Evolutionary conservation across 1,140 invertebrate species (phyloP), one percentile per base, ranked within the genome.

Genomic region (Sarcophaga peregrina): DNA sequence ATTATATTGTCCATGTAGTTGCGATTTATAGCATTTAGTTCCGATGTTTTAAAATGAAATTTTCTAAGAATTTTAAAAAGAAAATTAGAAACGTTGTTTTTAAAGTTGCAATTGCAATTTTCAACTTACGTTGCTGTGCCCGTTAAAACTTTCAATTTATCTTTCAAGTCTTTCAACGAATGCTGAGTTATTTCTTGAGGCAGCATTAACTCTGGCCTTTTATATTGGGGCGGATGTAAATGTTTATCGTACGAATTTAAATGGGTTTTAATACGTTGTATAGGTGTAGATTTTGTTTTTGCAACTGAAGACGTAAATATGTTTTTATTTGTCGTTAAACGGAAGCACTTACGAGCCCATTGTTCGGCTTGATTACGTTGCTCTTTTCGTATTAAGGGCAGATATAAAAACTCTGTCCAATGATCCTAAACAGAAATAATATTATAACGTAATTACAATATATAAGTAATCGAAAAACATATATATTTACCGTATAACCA

Each of bases 391-490:
- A 95, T 88, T 20, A 90, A 85, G 73, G 92, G 91, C 17, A 93
- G 91, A 88, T 95, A 92, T 0, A 95, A 86, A 85, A 93, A 95
- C 86, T 96, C 94, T 8, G 94, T 90, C 95, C 95, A 96, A 45
- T 94, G 93, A 78, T 87, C 86, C 87, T 92, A 80, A 7, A 76
- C 20, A 62, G 47, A 20, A 54, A 9, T n/a, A n/a, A n/a, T n/a
- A n/a, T 45, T 54, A 82, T n/a, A 45, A 52, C 4, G 8, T 37
- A 45, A 37, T 45, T 15, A 52, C 0, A 37, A 3, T 68, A 37
- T 37, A n/a, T n/a, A n/a, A n/a, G n/a, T n/a, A n/a, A n/a, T 7
- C 13, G 10, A 8, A 81, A 72, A n/a, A 25, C 11, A 83, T 78
- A 82, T 81, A n/a, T 75, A 73, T 52, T 50, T 88, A 91, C 90